Percentiles rank a stretch among this genome's conserved stretches.
These are phyloP conservation scores for Mesocentrotus franciscanus DNA, from an alignment of 53 echinoderm and acorn worm genomes.

Conservation along the genomic window DNA sequence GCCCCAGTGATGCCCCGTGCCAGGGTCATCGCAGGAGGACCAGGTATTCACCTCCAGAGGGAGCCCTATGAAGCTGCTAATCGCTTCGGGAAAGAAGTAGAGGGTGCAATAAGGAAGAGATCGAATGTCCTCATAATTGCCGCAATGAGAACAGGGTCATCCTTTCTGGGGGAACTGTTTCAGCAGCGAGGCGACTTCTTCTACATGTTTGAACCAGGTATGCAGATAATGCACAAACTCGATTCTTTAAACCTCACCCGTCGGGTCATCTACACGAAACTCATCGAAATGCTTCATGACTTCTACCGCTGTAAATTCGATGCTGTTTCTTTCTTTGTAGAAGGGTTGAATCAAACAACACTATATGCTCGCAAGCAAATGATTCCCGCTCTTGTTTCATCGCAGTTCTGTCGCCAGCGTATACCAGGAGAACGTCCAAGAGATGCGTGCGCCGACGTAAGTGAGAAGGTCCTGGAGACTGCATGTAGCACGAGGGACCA, in stretches of 20 bases:
- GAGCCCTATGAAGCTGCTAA: not conserved
- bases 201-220: conserved; percentile 94
- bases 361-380: conserved; percentile 41
- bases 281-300: conserved; percentile 75
- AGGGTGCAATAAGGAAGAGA: not conserved
- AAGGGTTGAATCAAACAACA: conserved; percentile 62
- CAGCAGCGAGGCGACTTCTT: conserved; percentile 83
- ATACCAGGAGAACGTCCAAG: conserved; percentile 15
- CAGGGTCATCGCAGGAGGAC: not conserved
- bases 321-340: conserved; percentile 71
- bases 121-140: conserved; percentile 73
- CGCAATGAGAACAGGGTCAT: conserved; percentile 94
- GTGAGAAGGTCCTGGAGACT: conserved; percentile 34
- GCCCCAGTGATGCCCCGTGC: not conserved
- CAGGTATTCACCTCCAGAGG: not conserved
- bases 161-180: conserved; percentile 88
- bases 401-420: conserved; percentile 57
- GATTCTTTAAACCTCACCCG: conserved; percentile 65
- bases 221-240: conserved; percentile 67
- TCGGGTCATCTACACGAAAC: conserved; percentile 66
- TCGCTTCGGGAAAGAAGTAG: not conserved
- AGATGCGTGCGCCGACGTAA: conserved; percentile 62
- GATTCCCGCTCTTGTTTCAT: conserved; percentile 67
- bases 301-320: conserved; percentile 78
- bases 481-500: conserved; percentile 68